Evolutionary conservation across 2,113 vertebrate species (phyloP).

Genomic region (Antidorcas marsupialis): DNA sequence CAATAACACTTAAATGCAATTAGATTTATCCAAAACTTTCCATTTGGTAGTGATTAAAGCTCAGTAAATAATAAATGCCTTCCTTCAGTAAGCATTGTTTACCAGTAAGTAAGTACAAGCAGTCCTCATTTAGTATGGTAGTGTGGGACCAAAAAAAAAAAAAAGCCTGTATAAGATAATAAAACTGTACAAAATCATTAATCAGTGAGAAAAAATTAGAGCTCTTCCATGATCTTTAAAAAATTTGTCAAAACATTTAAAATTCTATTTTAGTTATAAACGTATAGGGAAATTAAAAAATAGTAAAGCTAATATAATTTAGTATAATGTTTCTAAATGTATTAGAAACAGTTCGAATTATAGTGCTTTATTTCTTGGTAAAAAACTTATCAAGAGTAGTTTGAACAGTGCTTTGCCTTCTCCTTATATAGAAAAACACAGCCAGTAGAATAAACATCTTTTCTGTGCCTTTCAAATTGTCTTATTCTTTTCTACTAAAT

Average conservation of each 20-base stretch:
- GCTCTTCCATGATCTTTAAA: neutral
- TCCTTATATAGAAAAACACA: neutral
- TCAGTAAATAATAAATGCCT: neutral
- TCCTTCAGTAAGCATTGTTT: neutral
- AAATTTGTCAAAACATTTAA: neutral
- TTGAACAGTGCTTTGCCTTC: neutral
- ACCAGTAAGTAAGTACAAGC: neutral
- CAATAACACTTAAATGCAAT: neutral
- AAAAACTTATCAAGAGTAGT: neutral
- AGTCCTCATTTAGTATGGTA: neutral
- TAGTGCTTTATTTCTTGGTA: neutral
- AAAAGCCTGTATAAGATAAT: neutral
- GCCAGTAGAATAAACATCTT: neutral
- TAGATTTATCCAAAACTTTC: neutral
- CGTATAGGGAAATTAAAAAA: neutral
- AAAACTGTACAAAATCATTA: neutral
- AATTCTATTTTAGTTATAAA: neutral
- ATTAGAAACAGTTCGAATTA: neutral
- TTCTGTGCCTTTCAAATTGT: neutral
- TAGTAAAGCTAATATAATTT: neutral
- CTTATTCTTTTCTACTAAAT: neutral
- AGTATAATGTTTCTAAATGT: neutral
- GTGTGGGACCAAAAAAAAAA: neutral
- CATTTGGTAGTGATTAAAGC: neutral
- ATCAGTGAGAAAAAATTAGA: neutral